Base-by-base conservation (phyloP, 2,113 vertebrate genomes). In the Leptobrachium leishanense region DNA sequence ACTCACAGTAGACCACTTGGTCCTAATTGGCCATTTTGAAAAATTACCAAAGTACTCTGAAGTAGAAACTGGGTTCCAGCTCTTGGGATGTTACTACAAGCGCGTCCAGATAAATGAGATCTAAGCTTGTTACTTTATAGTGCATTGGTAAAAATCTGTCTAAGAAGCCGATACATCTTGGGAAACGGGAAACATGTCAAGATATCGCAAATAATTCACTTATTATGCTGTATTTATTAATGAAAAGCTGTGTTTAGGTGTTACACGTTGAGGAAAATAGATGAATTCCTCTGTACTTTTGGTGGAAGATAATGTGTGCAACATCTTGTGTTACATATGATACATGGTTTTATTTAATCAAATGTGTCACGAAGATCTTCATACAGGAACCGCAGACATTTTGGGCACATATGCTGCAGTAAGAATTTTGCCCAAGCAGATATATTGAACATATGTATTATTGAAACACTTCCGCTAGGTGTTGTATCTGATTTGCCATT, bases 381-480 rank as follows among this genome's bases (percentile, higher is more conserved):
- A 66, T 40, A 41, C 43, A 63, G 31, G 42, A 20, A 71, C 41
- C 41, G 68, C 15, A 70, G 20, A 54, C n/a, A 62, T 77, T 39
- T 12, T 41, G 5, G 57, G n/a, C 43, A 40, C 76, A 77, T 71
- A 77, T 77, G 76, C 41, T 64, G 13, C 43, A n/a, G 13, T 63
- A 10, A 46, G 40, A 13, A 43, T 57, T 69, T 41, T 43, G 65
- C 50, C 13, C 20, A 31, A 43, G 12, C 76, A 71, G 43, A 46
- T 69, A 77, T 70, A 5, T 13, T 8, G 11, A 77, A 40, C 76
- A 71, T 77, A 77, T 77, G 67, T 71, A 77, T 77, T 71, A 77
- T 46, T 71, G 55, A 77, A 77, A 77, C 76, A 77, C 76, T 77
- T 70, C 55, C 4, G 54, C n/a, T 77, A 71, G 57, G 76, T 70